Evolutionary conservation across 2,888 invertebrate genomes (phyloP).

Genomic region (Timema podura): DNA sequence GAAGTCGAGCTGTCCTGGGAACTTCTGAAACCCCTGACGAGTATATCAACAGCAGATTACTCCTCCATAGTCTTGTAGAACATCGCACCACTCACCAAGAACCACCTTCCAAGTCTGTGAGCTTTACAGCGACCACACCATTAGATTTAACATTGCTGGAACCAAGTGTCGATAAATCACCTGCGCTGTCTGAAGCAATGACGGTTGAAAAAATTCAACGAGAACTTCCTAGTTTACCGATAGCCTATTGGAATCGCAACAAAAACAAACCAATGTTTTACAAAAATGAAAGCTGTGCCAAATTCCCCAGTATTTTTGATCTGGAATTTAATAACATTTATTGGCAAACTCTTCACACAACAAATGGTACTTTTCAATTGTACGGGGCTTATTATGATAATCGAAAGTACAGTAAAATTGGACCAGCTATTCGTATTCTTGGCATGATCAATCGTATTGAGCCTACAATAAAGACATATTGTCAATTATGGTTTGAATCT

Average conservation of each 20-base stretch:
- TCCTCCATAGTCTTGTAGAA: constrained; percentile 48
- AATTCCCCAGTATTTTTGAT: constrained; percentile 84
- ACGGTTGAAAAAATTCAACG: constrained; percentile 73
- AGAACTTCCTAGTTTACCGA: constrained; percentile 76
- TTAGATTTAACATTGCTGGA: constrained; percentile 47
- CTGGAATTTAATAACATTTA: constrained; percentile 90
- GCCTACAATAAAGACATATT: constrained; percentile 75
- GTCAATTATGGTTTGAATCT: constrained; percentile 87
- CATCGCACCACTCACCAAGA: constrained; percentile 44
- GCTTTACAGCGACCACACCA: constrained; percentile 4
- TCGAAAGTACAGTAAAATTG: constrained; percentile 69
- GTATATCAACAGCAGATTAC: constrained; percentile 47
- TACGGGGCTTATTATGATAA: constrained; percentile 88
- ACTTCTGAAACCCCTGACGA: constrained; percentile 40
- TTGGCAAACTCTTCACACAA: constrained; percentile 81
- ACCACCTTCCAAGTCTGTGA: constrained; percentile 36
- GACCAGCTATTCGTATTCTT: constrained; percentile 78
- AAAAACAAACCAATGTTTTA: constrained; percentile 63
- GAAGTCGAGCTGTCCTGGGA: constrained; percentile 40
- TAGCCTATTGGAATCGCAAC: constrained; percentile 79
- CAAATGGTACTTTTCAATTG: constrained; percentile 84
- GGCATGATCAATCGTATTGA: constrained; percentile 88
- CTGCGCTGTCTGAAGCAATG: constrained; percentile 65
- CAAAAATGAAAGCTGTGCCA: constrained; percentile 72
- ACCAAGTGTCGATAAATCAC: constrained; percentile 57